phyloP scores from a whole-genome alignment of 2,888 invertebrate genomes.

The Podotricha telesiphe region DNA sequence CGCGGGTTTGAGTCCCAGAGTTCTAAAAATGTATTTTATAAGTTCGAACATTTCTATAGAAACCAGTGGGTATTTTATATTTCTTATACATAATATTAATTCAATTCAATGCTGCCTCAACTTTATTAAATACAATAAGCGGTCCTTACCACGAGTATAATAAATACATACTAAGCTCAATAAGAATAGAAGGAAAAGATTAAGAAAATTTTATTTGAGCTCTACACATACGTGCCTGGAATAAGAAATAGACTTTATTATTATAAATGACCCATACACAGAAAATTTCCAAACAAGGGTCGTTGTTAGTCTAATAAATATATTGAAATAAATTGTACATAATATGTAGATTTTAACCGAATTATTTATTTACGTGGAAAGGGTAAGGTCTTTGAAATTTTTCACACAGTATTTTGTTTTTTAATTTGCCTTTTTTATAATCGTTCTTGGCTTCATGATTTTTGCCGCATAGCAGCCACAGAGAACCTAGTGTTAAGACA shows the following conservation, averaged over 20 bases:
- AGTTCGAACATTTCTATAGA: too few relatives aligned
- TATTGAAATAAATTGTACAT: not conserved
- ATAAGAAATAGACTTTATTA: slow-evolving; percentile 1
- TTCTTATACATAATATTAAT: not conserved
- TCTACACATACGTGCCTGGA: not conserved
- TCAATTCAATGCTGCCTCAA: not conserved
- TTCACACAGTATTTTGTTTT: too few relatives aligned
- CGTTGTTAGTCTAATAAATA: not conserved
- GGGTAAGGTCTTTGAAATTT: too few relatives aligned
- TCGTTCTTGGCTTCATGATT: too few relatives aligned
- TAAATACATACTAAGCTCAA: slow-evolving; percentile 15
- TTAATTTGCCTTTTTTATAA: too few relatives aligned
- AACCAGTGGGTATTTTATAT: too few relatives aligned
- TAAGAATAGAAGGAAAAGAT: slow-evolving; percentile 9
- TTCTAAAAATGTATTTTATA: too few relatives aligned
- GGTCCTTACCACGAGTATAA: not conserved
- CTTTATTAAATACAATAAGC: slow-evolving; percentile 11
- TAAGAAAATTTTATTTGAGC: slow-evolving; percentile 12
- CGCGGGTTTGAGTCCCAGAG: too few relatives aligned
- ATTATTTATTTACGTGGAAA: too few relatives aligned
- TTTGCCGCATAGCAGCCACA: too few relatives aligned
- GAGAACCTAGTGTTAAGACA: too few relatives aligned
- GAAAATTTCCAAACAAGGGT: not conserved
- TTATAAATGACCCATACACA: not conserved
- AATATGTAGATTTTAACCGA: not conserved